Evolutionary conservation across 1,140 invertebrate genomes (phyloP), one percentile per base, ranked within the genome.

Genomic region (Calliopsis andreniformis): DNA sequence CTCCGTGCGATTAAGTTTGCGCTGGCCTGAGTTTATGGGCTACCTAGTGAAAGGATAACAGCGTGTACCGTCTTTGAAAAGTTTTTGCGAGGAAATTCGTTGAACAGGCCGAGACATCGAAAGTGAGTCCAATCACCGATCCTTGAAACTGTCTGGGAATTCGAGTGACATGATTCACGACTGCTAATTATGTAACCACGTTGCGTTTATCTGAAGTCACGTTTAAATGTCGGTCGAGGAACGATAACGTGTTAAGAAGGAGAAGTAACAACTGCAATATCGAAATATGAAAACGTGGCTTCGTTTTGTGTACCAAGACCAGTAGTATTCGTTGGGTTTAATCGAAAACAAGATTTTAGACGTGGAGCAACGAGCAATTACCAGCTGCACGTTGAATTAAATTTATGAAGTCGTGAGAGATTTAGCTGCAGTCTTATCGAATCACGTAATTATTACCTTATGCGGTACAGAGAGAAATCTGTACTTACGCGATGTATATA

Each of bases 1-100:
- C n/a, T n/a, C n/a, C 25, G n/a, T 39, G 67, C 43, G 47, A 71
- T 82, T 45, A 82, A 76, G 53, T 63, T 80, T 32, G 47, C 43
- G 8, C 20, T 45, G 61, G 16, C 45, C 42, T 45, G 18, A 42
- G 39, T 42, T 45, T 64, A 47, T 18, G 45, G 43, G 42, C 63
- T 49, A 43, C 25, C 51, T 39, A 28, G 63, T 64, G 64, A 76
- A 76, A 76, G 79, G 39, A 68, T 47, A 79, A 45, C 62, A 68
- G 25, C 55, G 58, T 14, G 49, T 28, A 28, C 39, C n/a, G n/a
- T 45, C n/a, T 20, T 16, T 23, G 51, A 6, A 23, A 47, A 32
- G 7, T 32, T 32, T 10, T 14, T 18, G 4, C 23, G 12, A 53
- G 2, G 6, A 53, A 53, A 53, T 53, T 28, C 12, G 49, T 10